Evolutionary conservation across 2,797 vertebrate genomes (phyloP).

Genomic region (Taenioides sp.): DNA sequence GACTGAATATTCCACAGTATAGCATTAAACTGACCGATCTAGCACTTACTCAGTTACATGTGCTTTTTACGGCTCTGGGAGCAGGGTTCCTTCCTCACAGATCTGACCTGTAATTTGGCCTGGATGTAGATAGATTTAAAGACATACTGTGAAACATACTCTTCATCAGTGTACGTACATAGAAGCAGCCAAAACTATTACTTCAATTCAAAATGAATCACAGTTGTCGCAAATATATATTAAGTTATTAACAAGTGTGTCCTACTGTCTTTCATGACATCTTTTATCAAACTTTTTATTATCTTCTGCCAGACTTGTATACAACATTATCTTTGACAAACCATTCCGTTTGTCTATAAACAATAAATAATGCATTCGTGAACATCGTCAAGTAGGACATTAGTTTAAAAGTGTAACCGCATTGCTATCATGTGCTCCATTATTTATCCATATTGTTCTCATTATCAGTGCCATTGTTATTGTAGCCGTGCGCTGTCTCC

Average conservation of each 20-base stretch:
- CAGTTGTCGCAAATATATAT: background rate
- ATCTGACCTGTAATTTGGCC: too few relatives aligned
- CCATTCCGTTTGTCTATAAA: conserved; percentile 39
- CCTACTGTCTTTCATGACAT: conserved; percentile 9
- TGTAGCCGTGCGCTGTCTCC: conserved; percentile 47
- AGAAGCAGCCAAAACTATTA: background rate
- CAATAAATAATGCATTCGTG: conserved; percentile 40
- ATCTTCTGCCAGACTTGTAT: conserved; percentile 23
- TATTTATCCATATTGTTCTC: conserved; percentile 62
- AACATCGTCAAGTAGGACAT: conserved; percentile 39
- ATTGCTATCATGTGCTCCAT: conserved; percentile 45
- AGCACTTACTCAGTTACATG: too few relatives aligned
- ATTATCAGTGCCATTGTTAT: conserved; percentile 57
- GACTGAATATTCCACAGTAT: too few relatives aligned
- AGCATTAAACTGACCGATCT: too few relatives aligned
- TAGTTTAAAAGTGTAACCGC: conserved; percentile 34
- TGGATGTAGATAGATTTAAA: too few relatives aligned
- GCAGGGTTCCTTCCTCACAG: too few relatives aligned
- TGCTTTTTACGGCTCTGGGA: too few relatives aligned
- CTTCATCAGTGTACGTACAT: background rate
- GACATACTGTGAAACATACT: too few relatives aligned
- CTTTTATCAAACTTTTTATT: conserved; percentile 21
- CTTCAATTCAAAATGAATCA: background rate
- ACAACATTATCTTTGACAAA: conserved; percentile 33
- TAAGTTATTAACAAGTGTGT: background rate